A percentile compares a stretch with the other conserved stretches of the same genome.
These are phyloP conservation scores for Carassius auratus DNA, from an alignment of 2,113 vertebrate genomes.

Conservation along the genomic window DNA sequence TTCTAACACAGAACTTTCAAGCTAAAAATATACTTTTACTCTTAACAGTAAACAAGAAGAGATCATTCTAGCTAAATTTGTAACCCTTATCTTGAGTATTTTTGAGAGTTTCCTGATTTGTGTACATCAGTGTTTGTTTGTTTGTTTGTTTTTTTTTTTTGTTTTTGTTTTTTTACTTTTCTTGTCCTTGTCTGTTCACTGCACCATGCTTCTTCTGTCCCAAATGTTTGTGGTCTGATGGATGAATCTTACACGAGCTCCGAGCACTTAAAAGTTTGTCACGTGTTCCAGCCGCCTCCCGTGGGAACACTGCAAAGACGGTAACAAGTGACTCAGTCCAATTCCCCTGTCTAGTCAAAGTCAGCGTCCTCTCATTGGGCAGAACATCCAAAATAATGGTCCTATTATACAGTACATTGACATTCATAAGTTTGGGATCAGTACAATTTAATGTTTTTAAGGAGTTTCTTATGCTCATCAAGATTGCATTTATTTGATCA, in stretches of 20 bases:
- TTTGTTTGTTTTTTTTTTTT: background rate
- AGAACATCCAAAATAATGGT: slow-evolving; percentile 24
- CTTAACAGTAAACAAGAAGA: background rate
- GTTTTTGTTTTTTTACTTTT: slow-evolving; percentile 7
- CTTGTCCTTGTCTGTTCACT: slow-evolving; percentile 34
- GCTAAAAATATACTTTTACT: background rate
- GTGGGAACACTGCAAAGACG: slow-evolving; percentile 32
- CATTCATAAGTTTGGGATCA: no score
- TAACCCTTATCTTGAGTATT: background rate
- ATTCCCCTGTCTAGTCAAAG: slow-evolving; percentile 26
- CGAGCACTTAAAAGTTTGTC: slow-evolving; percentile 52
- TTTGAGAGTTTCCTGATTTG: slow-evolving; percentile 18
- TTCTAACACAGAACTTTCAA: background rate
- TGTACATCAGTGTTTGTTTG: no score
- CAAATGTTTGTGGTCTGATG: slow-evolving; percentile 50
- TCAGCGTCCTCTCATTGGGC: slow-evolving; percentile 35
- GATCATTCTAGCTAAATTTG: background rate
- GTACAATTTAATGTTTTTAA: no score
- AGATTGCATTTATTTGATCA: no score
- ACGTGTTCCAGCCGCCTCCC: slow-evolving; percentile 38
- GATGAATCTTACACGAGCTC: slow-evolving; percentile 53
- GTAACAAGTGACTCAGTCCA: slow-evolving; percentile 26
- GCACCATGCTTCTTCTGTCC: slow-evolving; percentile 28
- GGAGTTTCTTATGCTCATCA: no score
- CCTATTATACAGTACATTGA: background rate